phyloP scores from a whole-genome alignment of 1,140 invertebrate species.

The Zaprionus tsacasi region DNA sequence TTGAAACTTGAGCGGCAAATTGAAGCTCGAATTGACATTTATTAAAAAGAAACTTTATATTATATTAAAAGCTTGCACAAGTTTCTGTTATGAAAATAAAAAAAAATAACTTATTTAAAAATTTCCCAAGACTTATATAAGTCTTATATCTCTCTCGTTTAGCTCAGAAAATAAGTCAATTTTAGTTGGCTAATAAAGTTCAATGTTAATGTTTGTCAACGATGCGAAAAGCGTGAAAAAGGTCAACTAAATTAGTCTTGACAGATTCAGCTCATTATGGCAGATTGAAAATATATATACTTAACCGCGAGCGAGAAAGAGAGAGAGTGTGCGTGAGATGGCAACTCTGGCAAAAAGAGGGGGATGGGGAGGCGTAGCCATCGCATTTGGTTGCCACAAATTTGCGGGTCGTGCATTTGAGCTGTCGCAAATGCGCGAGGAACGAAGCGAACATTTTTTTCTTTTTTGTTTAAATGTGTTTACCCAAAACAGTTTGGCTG shows the following conservation, averaged over 20 bases:
- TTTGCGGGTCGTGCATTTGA: constrained; percentile 28
- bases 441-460: constrained; percentile 32
- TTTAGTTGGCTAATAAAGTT: not conserved
- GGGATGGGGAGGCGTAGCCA: not conserved
- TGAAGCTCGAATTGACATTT: no score
- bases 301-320: not conserved
- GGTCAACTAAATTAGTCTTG: constrained; percentile 3
- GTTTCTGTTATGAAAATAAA: no score
- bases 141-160: not conserved
- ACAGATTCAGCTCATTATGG: constrained; percentile 15
- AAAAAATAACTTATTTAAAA: not conserved
- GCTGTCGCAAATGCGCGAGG: constrained; percentile 18
- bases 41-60: no score
- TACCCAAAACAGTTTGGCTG: constrained; percentile 38
- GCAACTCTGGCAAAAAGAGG: no score
- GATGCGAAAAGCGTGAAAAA: not conserved
- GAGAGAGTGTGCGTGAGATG: not conserved
- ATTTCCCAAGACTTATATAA: not conserved
- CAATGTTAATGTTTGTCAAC: not conserved
- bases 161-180: not conserved
- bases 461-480: constrained; percentile 36
- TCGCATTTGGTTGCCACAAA: constrained; percentile 12
- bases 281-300: constrained; percentile 3
- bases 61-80: no score
- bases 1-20: not conserved